Evolutionary conservation across 2,797 vertebrate genomes (phyloP), one percentile per base, ranked within the genome.

Genomic region (Artibeus lituratus): DNA sequence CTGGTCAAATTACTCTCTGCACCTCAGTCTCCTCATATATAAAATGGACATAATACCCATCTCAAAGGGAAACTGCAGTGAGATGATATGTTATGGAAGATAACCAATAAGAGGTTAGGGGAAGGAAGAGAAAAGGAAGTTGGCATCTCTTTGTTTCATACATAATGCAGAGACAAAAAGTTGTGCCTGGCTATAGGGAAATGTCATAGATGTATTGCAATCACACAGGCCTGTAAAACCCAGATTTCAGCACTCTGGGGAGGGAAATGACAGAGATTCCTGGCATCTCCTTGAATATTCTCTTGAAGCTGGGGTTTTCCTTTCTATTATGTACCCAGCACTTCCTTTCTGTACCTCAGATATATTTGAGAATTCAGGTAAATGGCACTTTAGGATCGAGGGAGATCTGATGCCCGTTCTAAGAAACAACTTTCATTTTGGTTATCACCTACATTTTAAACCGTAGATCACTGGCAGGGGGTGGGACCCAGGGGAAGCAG

Each of bases 271-370:
- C 37, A 47, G 85, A 82, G 86, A 83, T 95, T 94, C 85, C 91
- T 94, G 95, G 92, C 91, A 88, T 62, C 88, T 95, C 47, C 53
- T 77, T 37, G 39, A 39, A 92, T 88, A 44, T 32, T 49, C 19
- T 73, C 32, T 87, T 37, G n/a, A 65, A 0, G 2, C 44, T 24
- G 91, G 82, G 92, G 16, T 92, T 96, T 97, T 65, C 94, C 95
- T 86, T 49, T 82, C 82, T 86, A 59, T 88, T 35, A 0, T 5
- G 15, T 14, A 65, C 78, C 85, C 69, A 67, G 65, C 49, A 44
- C 42, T 78, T 94, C 72, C 82, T 92, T 44, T 47, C 69, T 57
- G 32, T 32, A 47, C 32, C 80, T 91, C 62, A 44, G 53, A 22
- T 55, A 73, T 76, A 65, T n/a, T n/a, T 89, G 74, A 93, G 72